Base-by-base conservation (phyloP, 1,140 invertebrate genomes). In the Zaprionus lachaisei region DNA sequence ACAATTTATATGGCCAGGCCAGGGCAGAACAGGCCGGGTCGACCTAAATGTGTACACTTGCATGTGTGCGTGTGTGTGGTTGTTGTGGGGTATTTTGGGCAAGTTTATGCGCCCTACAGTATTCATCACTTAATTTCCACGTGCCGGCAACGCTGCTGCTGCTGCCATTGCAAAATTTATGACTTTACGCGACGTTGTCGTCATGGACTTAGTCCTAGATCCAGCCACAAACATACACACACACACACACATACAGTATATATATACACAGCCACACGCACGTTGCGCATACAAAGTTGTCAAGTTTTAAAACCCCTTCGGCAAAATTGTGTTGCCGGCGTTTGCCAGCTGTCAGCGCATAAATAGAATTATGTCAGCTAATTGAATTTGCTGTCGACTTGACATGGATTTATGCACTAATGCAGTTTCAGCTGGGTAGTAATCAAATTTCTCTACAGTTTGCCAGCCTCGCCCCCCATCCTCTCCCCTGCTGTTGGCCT, bases 111-210 rank as follows among this genome's bases (percentile, higher is more conserved):
- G 78, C 72, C 78, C 84, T 83, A 77, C 81, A 69, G 81, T 84
- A 89, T 89, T 89, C 85, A 85, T 89, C 85, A 89, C 85, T 85
- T 85, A 89, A 89, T 90, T 89, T 89, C 81, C 85, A 91, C 85
- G 85, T 89, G 79, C 83, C 70, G 83, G 57, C 47, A 69, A 74
- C 22, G 72, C 41, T 20, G 38, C 15, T n/a, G n/a, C 14, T 76
- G 47, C 79, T 90, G 85, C 85, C 85, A 89, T 85, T 89, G 89
- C 80, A 51, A 90, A 89, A 85, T 89, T 90, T 90, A 89, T 89
- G 85, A 84, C 84, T 73, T 77, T 76, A 54, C 76, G 54, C 60
- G 22, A 60, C 44, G 69, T 65, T 77, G 70, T 77, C 64, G 62
- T 72, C 74, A 77, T 77, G 62, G 74, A 60, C 72, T 64, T 61